phyloP scores from a whole-genome alignment of 2,797 vertebrate species.

The Rhadinocentrus ornatus region DNA sequence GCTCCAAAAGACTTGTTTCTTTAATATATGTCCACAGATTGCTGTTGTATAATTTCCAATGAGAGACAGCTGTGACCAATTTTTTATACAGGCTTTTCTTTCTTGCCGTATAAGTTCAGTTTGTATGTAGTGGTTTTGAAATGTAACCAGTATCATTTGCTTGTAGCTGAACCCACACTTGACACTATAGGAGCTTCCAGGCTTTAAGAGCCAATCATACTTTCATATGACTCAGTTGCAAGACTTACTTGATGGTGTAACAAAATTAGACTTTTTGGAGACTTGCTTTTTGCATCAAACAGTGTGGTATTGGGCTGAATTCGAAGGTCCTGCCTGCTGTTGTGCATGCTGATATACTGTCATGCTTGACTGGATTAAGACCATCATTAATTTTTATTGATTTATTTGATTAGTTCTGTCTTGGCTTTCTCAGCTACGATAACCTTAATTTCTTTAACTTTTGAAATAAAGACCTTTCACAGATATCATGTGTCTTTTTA shows the following conservation, averaged over 20 bases:
- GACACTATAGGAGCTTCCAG: too few species aligned
- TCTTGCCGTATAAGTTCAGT: too few species aligned
- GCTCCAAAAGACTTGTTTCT: too few species aligned
- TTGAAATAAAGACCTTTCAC: neutral
- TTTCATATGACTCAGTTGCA: neutral
- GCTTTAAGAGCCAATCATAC: too few species aligned
- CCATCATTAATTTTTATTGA: neutral
- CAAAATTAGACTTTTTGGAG: too few species aligned
- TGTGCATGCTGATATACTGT: neutral
- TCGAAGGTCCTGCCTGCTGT: neutral
- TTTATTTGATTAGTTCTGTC: neutral
- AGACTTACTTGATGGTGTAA: neutral
- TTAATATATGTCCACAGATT: too few species aligned
- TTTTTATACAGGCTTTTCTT: too few species aligned
- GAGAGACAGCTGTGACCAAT: too few species aligned
- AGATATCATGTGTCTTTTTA: neutral
- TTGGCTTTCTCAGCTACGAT: neutral
- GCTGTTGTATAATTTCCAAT: too few species aligned
- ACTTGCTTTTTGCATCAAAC: neutral
- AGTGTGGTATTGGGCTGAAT: neutral
- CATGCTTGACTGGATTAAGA: neutral
- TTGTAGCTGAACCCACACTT: too few species aligned
- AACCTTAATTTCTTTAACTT: neutral
- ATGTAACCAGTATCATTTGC: too few species aligned
- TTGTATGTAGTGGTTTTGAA: too few species aligned